Evolutionary conservation across 1,140 invertebrate genomes (phyloP).

Genomic region (Drosophila athabasca): DNA sequence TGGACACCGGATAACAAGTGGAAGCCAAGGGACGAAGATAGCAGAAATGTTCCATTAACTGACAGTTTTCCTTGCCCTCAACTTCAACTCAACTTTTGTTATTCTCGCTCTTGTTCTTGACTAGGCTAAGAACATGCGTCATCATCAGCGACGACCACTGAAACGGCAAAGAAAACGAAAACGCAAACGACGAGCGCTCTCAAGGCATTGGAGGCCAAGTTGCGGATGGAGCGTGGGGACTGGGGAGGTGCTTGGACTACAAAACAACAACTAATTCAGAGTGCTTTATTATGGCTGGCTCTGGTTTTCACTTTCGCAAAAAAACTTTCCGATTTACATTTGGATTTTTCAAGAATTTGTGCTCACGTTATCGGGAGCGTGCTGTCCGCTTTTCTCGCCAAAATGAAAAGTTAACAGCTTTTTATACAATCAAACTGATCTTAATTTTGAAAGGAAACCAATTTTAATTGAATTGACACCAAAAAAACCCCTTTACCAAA

Average conservation of each 20-base stretch:
- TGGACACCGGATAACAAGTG: slow-evolving; percentile 3
- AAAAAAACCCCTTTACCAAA: too few relatives aligned
- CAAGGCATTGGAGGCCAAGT: slow-evolving; percentile 1
- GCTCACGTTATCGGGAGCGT: too few relatives aligned
- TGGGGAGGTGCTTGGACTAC: not conserved
- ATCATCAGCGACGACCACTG: slow-evolving; percentile 8
- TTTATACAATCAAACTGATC: too few relatives aligned
- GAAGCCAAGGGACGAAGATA: not conserved
- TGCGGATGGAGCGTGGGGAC: not conserved
- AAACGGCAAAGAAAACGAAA: slow-evolving; percentile 2
- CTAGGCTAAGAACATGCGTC: slow-evolving; percentile 28
- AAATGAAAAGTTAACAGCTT: too few relatives aligned
- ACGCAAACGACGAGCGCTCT: not conserved
- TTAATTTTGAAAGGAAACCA: too few relatives aligned
- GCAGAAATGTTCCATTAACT: slow-evolving; percentile 43
- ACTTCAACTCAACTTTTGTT: not conserved
- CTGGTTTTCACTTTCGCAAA: too few relatives aligned
- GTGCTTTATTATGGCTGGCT: slow-evolving; percentile 40
- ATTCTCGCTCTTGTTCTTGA: not conserved
- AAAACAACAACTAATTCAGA: slow-evolving; percentile 26
- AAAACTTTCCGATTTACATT: too few relatives aligned
- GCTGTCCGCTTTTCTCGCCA: too few relatives aligned
- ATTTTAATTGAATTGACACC: too few relatives aligned
- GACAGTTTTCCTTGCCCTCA: slow-evolving; percentile 23
- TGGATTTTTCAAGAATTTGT: not conserved